Percentiles rank a stretch among this genome's conserved stretches.
These are phyloP conservation scores for Pterostichus niger DNA, from an alignment of 2,888 invertebrate species.

Conservation along the genomic window DNA sequence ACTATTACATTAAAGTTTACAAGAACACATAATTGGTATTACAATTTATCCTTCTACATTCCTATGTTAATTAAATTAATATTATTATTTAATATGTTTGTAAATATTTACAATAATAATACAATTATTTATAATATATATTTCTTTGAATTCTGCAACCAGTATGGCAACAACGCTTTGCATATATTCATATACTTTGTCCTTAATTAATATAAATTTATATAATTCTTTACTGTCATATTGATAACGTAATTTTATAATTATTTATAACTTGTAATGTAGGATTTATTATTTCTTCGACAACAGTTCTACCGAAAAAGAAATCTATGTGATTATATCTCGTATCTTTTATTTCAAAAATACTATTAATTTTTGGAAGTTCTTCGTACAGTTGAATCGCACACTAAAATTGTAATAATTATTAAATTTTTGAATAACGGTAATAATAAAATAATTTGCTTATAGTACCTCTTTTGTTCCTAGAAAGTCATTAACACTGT, in stretches of 20 bases:
- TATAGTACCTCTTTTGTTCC: constrained; percentile 78
- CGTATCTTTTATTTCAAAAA: constrained; percentile 80
- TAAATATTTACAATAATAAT: too few species aligned
- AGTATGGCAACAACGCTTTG: too few species aligned
- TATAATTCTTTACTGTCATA: background rate
- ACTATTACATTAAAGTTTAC: too few species aligned
- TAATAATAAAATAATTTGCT: background rate
- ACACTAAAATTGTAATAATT: constrained; percentile 76
- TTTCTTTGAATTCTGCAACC: too few species aligned
- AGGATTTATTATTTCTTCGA: constrained; percentile 79
- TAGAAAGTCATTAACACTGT: constrained; percentile 80
- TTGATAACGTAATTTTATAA: constrained; percentile 33
- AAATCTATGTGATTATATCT: constrained; percentile 87
- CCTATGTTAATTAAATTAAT: too few species aligned
- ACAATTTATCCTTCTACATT: too few species aligned
- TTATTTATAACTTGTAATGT: constrained; percentile 71
- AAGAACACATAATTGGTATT: too few species aligned
- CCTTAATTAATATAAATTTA: background rate
- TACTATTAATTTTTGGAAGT: constrained; percentile 79
- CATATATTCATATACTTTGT: background rate
- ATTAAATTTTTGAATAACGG: background rate
- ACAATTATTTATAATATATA: too few species aligned
- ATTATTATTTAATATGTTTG: too few species aligned
- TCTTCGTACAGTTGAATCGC: constrained; percentile 80
- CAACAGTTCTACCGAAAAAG: constrained; percentile 82